Conservation (phyloP, 2,113 vertebrate genomes). For the Platycercus adscitus region DNA sequence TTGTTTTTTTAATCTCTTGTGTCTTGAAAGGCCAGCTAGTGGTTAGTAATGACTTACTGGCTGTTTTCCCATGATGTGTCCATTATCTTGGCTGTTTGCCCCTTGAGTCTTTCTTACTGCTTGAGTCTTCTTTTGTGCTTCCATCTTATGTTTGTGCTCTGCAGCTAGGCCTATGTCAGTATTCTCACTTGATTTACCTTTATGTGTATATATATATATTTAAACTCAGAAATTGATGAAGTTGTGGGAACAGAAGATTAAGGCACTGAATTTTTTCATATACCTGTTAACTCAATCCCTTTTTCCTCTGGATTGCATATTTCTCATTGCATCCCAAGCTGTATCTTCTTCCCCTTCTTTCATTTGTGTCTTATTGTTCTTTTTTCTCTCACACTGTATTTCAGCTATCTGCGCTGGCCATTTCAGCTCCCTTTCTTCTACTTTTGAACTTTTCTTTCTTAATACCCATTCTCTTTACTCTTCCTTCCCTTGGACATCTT, state of each 20-base stretch:
- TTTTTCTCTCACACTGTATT: neutral
- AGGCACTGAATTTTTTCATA: neutral
- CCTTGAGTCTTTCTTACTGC: neutral
- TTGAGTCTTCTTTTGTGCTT: neutral
- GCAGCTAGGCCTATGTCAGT: neutral
- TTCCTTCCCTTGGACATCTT: neutral
- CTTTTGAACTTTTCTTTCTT: neutral
- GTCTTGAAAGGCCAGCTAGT: neutral
- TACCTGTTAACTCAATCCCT: neutral
- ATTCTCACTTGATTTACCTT: neutral
- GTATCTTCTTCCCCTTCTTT: neutral
- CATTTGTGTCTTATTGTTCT: neutral
- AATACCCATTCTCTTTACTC: neutral
- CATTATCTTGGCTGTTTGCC: neutral
- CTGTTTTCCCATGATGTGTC: neutral
- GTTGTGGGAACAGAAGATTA: neutral
- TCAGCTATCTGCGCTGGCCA: neutral
- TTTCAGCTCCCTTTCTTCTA: neutral
- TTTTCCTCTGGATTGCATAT: neutral
- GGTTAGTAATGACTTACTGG: neutral
- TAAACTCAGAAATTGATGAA: neutral
- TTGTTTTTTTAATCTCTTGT: neutral
- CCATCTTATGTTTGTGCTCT: neutral
- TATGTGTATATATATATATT: neutral
- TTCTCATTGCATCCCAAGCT: neutral